phyloP scores from a whole-genome alignment of 2,888 invertebrate genomes.

The Ceriagrion tenellum region DNA sequence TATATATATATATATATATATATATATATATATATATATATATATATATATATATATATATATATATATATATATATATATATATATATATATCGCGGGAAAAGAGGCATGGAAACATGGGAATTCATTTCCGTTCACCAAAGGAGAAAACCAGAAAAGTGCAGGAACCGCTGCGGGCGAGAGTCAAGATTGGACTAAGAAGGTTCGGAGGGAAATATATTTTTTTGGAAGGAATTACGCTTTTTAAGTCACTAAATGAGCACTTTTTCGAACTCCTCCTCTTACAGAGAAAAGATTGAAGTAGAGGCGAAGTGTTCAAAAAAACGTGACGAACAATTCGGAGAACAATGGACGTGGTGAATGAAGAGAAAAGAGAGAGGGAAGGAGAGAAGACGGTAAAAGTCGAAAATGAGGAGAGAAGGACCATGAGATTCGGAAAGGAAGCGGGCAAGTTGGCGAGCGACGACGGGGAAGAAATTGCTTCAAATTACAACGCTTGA shows the following conservation, averaged over 20 bases:
- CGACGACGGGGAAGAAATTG: background rate
- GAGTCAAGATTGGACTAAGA: background rate
- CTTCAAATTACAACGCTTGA: conserved; percentile 4
- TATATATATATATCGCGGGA: too few relatives aligned
- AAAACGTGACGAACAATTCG: background rate
- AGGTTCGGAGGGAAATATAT: background rate
- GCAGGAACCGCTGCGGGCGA: background rate
- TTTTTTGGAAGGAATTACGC: background rate
- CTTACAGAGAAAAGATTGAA: background rate
- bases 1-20: too few relatives aligned
- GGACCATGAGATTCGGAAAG: background rate
- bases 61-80: too few relatives aligned
- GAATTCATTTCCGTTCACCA: too few relatives aligned
- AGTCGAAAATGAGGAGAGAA: conserved; percentile 25
- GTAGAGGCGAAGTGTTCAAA: background rate
- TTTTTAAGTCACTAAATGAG: background rate
- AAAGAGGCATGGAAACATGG: too few relatives aligned
- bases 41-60: too few relatives aligned
- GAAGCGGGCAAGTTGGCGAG: background rate
- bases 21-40: too few relatives aligned
- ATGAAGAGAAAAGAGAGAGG: background rate
- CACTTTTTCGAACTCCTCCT: background rate
- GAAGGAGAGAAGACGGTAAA: background rate
- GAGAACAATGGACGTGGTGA: background rate
- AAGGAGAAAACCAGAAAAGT: too few relatives aligned